Percentiles rank a stretch among this genome's conserved stretches.
phyloP scores from a whole-genome alignment of 2,113 vertebrate genomes.

The Petromus typicus region DNA sequence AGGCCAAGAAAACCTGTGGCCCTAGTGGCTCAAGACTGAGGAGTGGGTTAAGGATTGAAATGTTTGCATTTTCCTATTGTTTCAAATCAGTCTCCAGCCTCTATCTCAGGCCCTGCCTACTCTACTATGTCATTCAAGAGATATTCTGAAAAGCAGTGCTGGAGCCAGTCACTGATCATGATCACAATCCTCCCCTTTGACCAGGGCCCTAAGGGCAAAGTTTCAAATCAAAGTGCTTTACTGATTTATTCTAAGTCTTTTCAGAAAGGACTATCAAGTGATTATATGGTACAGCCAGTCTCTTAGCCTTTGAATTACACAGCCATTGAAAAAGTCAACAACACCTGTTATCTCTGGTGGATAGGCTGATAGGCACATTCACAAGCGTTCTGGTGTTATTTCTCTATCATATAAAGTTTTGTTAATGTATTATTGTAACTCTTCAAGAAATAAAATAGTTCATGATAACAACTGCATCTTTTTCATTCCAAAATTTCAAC shows the following conservation, averaged over 20 bases:
- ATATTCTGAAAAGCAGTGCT: background rate
- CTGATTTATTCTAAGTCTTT: conserved; percentile 38
- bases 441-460: conserved; percentile 70
- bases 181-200: background rate
- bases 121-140: conserved; percentile 36
- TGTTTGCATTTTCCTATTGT: background rate
- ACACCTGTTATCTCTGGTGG: background rate
- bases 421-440: conserved; percentile 62
- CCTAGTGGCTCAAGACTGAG: background rate
- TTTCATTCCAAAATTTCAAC: conserved; percentile 5
- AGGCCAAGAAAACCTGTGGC: background rate
- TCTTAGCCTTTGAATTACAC: conserved; percentile 3
- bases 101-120: background rate
- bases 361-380: conserved; percentile 23
- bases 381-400: conserved; percentile 38
- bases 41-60: background rate
- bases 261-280: background rate
- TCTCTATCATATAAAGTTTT: conserved; percentile 67
- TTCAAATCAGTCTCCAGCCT: background rate
- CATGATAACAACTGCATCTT: conserved; percentile 22
- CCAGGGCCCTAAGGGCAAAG: background rate
- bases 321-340: background rate
- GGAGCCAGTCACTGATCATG: background rate
- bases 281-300: background rate
- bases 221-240: conserved; percentile 15